These are phyloP conservation scores for Myotis pilosus DNA, from an alignment of 2,797 vertebrate species.

Conservation along the genomic window DNA sequence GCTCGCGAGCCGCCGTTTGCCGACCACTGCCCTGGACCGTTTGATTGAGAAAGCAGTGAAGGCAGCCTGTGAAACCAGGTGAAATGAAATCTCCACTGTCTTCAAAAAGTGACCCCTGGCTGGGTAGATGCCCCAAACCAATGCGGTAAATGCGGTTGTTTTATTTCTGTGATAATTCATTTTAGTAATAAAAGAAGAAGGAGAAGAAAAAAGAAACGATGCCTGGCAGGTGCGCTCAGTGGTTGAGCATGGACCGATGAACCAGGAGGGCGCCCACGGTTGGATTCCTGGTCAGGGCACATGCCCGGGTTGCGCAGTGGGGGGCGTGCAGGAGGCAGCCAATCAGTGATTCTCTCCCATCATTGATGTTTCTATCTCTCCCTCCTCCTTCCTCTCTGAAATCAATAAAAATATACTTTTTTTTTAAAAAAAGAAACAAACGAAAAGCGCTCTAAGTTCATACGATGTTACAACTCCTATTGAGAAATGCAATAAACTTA, in stretches of 20 bases:
- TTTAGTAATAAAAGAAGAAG: background rate
- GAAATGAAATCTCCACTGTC: background rate
- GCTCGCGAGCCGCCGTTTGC: too few relatives aligned
- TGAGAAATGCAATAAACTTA: background rate
- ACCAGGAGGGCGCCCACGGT: too few relatives aligned
- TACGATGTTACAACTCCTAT: background rate
- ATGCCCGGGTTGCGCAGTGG: too few relatives aligned
- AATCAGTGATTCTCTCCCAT: too few relatives aligned
- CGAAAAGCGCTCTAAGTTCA: background rate
- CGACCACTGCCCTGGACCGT: background rate
- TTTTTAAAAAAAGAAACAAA: background rate
- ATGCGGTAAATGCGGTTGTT: background rate
- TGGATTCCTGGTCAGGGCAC: too few relatives aligned
- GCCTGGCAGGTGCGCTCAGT: too few relatives aligned
- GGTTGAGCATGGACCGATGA: too few relatives aligned
- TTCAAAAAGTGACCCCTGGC: background rate
- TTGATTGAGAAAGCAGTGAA: slow-evolving; percentile 48
- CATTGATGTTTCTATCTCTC: too few relatives aligned
- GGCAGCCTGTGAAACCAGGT: background rate
- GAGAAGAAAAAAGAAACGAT: too few relatives aligned
- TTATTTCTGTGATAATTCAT: slow-evolving; percentile 28
- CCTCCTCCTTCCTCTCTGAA: too few relatives aligned
- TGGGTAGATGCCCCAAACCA: background rate
- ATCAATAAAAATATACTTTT: too few relatives aligned
- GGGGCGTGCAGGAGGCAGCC: too few relatives aligned